These are phyloP conservation scores for Enteromius thamalakanensis DNA, from an alignment of 2,797 vertebrate species.

Conservation along the genomic window DNA sequence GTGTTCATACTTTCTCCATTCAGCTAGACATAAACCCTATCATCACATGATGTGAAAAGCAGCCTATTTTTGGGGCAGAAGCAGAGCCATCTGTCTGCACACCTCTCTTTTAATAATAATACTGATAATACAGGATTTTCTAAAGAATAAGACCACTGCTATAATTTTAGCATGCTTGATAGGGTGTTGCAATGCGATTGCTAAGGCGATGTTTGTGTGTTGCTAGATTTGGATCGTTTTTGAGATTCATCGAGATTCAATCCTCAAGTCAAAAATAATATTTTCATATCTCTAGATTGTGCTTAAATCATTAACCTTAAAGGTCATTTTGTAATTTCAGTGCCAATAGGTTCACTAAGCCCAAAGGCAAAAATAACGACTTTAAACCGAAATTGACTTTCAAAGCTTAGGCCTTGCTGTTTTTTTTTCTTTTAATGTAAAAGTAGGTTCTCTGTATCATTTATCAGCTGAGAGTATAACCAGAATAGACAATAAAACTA, in stretches of 20 bases:
- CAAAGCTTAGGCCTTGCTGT: background rate
- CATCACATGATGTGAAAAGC: conserved; percentile 43
- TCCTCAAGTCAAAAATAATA: background rate
- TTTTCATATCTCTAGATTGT: background rate
- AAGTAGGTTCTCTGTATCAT: background rate
- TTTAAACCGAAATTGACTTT: background rate
- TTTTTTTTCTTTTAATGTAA: background rate
- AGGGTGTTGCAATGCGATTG: background rate
- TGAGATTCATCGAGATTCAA: background rate
- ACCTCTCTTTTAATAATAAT: conserved; percentile 38
- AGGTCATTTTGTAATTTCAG: background rate
- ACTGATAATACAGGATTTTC: conserved; percentile 1
- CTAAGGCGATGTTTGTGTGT: background rate
- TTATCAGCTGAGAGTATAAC: background rate
- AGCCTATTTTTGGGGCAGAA: conserved; percentile 33
- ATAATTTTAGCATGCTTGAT: background rate
- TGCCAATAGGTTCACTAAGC: background rate
- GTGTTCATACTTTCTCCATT: conserved; percentile 2
- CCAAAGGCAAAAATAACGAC: background rate
- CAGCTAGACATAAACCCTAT: conserved; percentile 23
- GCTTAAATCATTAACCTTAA: background rate
- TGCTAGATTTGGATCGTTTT: background rate
- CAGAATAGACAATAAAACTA: background rate
- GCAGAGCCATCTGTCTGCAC: conserved; percentile 22
- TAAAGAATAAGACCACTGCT: background rate